Conservation (phyloP, 1,140 invertebrate species). For the Pissodes strobi region DNA sequence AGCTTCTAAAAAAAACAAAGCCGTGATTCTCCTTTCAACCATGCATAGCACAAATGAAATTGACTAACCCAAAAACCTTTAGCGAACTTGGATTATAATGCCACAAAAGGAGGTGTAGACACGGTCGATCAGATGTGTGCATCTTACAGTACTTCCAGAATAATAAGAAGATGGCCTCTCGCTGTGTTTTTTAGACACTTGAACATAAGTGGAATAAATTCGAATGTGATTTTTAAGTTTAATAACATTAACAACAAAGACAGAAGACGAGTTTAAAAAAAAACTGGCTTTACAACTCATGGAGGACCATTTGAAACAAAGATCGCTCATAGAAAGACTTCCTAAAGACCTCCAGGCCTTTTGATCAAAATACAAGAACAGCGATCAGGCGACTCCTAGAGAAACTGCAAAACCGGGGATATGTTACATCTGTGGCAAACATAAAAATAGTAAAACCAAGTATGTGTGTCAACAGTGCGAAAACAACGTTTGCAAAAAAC, state of each 20-base stretch:
- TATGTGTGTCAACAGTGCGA: too few relatives aligned
- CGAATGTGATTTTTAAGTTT: constrained; percentile 55
- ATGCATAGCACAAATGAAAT: constrained; percentile 43
- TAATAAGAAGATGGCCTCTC: constrained; percentile 59
- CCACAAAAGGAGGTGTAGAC: too few relatives aligned
- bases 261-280: too few relatives aligned
- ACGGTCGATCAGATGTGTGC: too few relatives aligned
- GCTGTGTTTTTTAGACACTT: constrained; percentile 60
- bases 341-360: constrained; percentile 22
- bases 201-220: constrained; percentile 60
- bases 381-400: too few relatives aligned
- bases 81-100: constrained; percentile 55
- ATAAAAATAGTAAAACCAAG: too few relatives aligned
- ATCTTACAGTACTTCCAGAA: constrained; percentile 50
- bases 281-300: too few relatives aligned
- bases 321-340: constrained; percentile 2
- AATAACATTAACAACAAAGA: too few relatives aligned
- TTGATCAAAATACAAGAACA: constrained; percentile 16
- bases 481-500: too few relatives aligned
- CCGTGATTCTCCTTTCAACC: too few relatives aligned
- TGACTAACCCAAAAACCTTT: constrained; percentile 50
- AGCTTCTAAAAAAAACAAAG: constrained; percentile 47
- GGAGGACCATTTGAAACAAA: constrained; percentile 26
- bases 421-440: too few relatives aligned
- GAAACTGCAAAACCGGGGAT: too few relatives aligned